Evolutionary conservation across 2,113 vertebrate species (phyloP).

Genomic region (Riparia riparia): DNA sequence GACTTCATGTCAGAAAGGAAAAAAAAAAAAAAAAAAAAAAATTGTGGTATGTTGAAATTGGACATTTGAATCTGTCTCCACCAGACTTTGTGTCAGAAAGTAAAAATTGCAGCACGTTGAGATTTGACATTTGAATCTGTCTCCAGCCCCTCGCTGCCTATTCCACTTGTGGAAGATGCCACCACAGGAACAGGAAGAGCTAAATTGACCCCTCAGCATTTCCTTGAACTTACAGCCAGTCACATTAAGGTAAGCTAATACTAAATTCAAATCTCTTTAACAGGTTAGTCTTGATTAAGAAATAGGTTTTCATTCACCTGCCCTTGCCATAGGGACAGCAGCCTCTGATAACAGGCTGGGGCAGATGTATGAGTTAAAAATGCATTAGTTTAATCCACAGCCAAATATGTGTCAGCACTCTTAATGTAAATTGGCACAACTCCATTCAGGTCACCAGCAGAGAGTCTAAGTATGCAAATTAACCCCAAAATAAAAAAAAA

Average conservation of each 20-base stretch:
- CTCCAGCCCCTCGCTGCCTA: not conserved
- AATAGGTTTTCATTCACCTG: not conserved
- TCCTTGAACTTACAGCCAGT: not conserved
- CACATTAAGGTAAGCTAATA: not conserved
- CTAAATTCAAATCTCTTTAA: not conserved
- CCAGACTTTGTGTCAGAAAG: not conserved
- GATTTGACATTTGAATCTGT: not conserved
- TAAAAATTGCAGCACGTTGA: not conserved
- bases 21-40: not conserved
- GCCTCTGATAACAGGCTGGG: not conserved
- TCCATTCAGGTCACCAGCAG: not conserved
- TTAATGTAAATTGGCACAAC: not conserved
- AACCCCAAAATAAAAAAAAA: too few relatives aligned
- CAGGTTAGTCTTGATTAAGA: not conserved
- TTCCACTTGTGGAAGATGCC: not conserved
- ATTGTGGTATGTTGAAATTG: not conserved
- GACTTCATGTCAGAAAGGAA: not conserved
- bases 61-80: not conserved
- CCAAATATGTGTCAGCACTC: not conserved
- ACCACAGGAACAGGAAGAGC: not conserved
- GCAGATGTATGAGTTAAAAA: slow-evolving; percentile 8
- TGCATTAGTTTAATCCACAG: not conserved
- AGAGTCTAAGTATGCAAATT: not conserved
- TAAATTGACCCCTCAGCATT: not conserved
- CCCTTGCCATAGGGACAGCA: not conserved